phyloP scores from a whole-genome alignment of 1,140 invertebrate species.

The Ceratosolen fusciceps region DNA sequence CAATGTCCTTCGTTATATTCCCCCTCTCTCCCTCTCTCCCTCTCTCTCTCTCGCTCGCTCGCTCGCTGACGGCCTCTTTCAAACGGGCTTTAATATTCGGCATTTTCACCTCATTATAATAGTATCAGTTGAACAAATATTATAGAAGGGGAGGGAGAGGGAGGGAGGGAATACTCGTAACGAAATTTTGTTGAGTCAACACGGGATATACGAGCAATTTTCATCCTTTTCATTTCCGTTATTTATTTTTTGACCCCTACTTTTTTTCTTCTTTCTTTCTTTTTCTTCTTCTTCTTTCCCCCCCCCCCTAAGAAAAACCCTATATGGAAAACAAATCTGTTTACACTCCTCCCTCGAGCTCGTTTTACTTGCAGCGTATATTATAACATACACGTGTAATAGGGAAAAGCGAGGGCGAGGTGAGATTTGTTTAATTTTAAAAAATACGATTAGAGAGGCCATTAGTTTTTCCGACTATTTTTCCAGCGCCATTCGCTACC shows the following conservation, averaged over 20 bases:
- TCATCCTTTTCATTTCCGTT: slow-evolving; percentile 3
- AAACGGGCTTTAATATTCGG: neutral
- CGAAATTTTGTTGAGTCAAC: slow-evolving; percentile 32
- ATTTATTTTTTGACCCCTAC: slow-evolving; percentile 9
- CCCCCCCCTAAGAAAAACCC: no score
- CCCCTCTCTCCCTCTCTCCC: no score
- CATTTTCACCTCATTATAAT: neutral
- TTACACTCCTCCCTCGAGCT: neutral
- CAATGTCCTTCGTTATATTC: slow-evolving; percentile 10
- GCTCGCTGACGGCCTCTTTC: neutral
- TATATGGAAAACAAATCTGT: neutral
- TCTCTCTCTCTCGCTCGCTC: no score
- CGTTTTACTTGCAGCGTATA: neutral
- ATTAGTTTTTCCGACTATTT: no score
- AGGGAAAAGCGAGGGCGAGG: no score
- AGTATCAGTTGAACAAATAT: neutral
- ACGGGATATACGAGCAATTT: neutral
- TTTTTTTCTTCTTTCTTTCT: neutral
- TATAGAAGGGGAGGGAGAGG: neutral
- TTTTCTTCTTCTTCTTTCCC: neutral
- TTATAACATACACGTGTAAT: no score
- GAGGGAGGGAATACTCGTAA: neutral
- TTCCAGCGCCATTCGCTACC: no score
- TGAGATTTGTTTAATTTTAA: no score
- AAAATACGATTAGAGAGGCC: no score